Evolutionary conservation across 1,140 invertebrate species (phyloP), one percentile per base, ranked within the genome.

Genomic region (Papilio machaon): DNA sequence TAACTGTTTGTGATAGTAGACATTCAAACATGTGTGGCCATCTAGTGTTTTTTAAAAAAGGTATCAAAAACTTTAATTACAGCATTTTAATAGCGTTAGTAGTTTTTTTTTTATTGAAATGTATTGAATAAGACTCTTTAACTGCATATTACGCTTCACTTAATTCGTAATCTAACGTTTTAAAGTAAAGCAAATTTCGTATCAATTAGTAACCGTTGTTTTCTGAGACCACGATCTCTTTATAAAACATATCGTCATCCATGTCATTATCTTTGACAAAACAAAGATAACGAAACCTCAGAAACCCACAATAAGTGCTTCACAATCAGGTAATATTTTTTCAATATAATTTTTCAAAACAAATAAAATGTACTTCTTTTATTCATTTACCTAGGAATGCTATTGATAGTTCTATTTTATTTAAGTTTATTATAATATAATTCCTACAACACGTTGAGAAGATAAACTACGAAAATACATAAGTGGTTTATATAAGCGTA

Each of bases 161-260:
- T 64, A 64, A 30, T 64, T 30, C 4, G 9, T 64, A 19, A 17
- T 2, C 58, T 8, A 19, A 64, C 19, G 58, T 64, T 19, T 64
- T 64, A 64, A 67, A 67, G 60, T 67, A 19, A 75, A 75, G n/a
- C 8, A 75, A 75, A 75, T 49, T 76, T 75, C 73, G 52, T 46
- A 52, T 76, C 19, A 54, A 76, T 76, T 49, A 49, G 73, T 43
- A 43, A 30, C 2, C 23, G 23, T 30, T 30, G 23, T 0, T 30
- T 30, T 30, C 23, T 30, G 23, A 30, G n/a, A n/a, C n/a, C n/a
- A n/a, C n/a, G n/a, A n/a, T n/a, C n/a, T n/a, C n/a, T n/a, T n/a
- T n/a, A n/a, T n/a, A n/a, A n/a, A n/a, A n/a, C n/a, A n/a, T n/a
- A n/a, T n/a, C n/a, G n/a, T n/a, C n/a, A n/a, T n/a, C n/a, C n/a